phyloP scores from a whole-genome alignment of 2,797 vertebrate species.

The Tragopan temminckii region DNA sequence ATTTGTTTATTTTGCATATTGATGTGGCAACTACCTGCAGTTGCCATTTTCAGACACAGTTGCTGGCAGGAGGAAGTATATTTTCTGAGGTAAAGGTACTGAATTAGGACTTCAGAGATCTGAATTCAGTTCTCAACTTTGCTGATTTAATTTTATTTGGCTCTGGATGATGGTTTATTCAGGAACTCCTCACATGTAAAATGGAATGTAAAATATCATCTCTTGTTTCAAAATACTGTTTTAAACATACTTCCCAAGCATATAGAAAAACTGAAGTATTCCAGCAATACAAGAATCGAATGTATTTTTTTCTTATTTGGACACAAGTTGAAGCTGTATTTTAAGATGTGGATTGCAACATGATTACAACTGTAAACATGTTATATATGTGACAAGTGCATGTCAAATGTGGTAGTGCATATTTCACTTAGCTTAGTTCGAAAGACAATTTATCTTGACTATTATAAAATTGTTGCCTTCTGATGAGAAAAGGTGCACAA shows the following conservation, averaged over 20 bases:
- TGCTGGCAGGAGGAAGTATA: background rate
- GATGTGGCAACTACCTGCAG: background rate
- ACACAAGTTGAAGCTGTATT: background rate
- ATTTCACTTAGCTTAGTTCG: background rate
- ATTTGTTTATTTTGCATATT: background rate
- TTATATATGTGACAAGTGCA: background rate
- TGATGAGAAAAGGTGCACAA: background rate
- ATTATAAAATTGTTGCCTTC: background rate
- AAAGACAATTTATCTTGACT: background rate
- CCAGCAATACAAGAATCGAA: background rate
- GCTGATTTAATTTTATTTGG: background rate
- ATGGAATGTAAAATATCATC: background rate
- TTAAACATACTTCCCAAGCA: background rate
- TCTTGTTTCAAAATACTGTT: background rate
- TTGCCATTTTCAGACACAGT: background rate
- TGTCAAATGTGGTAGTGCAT: background rate
- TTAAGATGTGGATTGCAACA: background rate
- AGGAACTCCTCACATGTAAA: background rate
- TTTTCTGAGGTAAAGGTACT: background rate
- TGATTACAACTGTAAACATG: background rate
- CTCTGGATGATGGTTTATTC: background rate
- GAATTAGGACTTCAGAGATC: background rate
- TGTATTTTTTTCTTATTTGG: background rate
- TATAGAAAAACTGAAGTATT: background rate
- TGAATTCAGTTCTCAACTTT: background rate